Base-by-base conservation (phyloP, 2,888 invertebrate species). In the Clistopyga incitator region DNA sequence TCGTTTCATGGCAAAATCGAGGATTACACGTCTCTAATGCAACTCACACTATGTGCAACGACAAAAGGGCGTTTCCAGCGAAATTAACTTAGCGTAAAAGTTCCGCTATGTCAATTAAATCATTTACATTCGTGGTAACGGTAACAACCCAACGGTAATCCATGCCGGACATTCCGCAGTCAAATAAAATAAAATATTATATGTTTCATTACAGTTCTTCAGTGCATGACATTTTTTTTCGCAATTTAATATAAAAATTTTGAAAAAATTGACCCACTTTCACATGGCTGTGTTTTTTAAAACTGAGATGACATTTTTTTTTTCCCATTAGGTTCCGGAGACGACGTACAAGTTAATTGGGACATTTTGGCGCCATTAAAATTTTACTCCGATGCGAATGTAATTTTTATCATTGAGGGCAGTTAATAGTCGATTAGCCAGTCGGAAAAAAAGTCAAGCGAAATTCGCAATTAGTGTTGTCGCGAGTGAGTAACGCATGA, bases 91-190 rank as follows among this genome's bases (percentile, higher is more conserved):
- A 54, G 68, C 78, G 68, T 77, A 52, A 56, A 79, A 25, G 64
- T 78, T 74, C 75, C 81, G 79, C 74, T 78, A 78, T 56, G 75
- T 78, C 84, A 86, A 88, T 88, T 86, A 86, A 89, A 72, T 83
- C 82, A 88, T 88, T 87, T 84, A 81, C 84, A 82, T 85, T 82
- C 34, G 84, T 72, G 80, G 72, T 86, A 86, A 86, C 84, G 83
- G 81, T 86, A 78, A 54, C 54, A 8, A 54, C 11, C 4, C 61
- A 77, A 71, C 71, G 81, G 76, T 81, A 77, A 38, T 20, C 6
- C 13, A 29, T 15, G 29, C 18, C n/a, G 29, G 59, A 50, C 50
- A 65, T 78, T 78, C 42, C 42, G 59, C 45, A 56, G 20, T 72
- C 3, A 79, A 78, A 70, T 20, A 67, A 52, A 10, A 67, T 11